Evolutionary conservation across 2,888 invertebrate genomes (phyloP).

Genomic region (Uropetala carovei): DNA sequence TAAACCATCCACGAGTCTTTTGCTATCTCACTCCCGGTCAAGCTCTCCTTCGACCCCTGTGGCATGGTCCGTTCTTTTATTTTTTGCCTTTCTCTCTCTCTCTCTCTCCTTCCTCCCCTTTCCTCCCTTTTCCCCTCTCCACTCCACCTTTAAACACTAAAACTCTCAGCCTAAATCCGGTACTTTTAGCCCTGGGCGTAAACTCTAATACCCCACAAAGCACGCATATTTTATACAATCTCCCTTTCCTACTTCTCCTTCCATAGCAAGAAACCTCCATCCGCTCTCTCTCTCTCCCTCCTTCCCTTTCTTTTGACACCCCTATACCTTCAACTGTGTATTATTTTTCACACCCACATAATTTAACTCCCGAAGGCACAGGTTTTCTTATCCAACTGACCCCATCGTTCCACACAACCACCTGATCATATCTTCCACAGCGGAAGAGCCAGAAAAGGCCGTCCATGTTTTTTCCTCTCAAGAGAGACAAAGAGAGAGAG

Average conservation of each 20-base stretch:
- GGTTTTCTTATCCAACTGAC: constrained; percentile 10
- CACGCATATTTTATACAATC: constrained; percentile 50
- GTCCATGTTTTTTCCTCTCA: constrained; percentile 65
- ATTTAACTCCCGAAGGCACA: constrained; percentile 34
- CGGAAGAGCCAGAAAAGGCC: constrained; percentile 67
- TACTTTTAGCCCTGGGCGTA: constrained; percentile 28
- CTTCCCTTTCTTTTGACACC: constrained; percentile 48
- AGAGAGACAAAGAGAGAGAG: constrained; percentile 62
- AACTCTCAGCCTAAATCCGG: constrained; percentile 55
- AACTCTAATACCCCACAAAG: constrained; percentile 53
- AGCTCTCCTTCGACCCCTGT: neutral
- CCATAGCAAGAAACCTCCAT: constrained; percentile 3
- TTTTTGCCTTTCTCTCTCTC: neutral
- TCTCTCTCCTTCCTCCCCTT: neutral
- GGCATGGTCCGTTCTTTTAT: neutral
- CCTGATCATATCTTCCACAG: constrained; percentile 16
- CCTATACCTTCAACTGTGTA: constrained; percentile 27
- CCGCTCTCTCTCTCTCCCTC: constrained; percentile 15
- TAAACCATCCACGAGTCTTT: neutral
- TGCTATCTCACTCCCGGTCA: neutral
- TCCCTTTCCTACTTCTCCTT: neutral
- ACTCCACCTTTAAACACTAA: constrained; percentile 30
- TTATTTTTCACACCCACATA: constrained; percentile 64
- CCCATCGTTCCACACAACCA: constrained; percentile 22
- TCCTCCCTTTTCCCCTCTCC: neutral